Percentiles rank a stretch among this genome's conserved stretches.
These are phyloP conservation scores for Abrostola triplasia DNA, from an alignment of 2,888 invertebrate species.

Conservation along the genomic window DNA sequence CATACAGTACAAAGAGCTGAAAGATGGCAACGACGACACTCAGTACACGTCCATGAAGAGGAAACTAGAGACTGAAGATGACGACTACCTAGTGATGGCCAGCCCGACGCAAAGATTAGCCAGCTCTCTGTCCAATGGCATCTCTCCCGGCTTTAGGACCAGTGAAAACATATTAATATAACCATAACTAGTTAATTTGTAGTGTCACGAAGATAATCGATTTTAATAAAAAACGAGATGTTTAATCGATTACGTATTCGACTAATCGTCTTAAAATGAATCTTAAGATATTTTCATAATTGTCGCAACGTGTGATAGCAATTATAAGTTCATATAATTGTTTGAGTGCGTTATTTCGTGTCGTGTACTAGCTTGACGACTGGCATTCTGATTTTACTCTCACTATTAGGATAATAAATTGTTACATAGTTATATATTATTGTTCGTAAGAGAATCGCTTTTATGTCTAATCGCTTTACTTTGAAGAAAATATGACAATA, in stretches of 20 bases:
- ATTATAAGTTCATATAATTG: too few species aligned
- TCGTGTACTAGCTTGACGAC: slow-evolving; percentile 1
- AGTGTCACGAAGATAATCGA: not conserved
- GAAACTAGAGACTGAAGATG: slow-evolving; percentile 80
- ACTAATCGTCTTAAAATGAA: too few species aligned
- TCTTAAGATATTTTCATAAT: too few species aligned
- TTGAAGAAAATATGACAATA: not conserved
- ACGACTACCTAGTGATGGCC: slow-evolving; percentile 77
- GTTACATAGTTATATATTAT: slow-evolving; percentile 5
- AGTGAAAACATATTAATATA: slow-evolving; percentile 72
- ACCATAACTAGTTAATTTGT: slow-evolving; percentile 6
- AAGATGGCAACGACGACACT: slow-evolving; percentile 75
- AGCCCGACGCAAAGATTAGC: slow-evolving; percentile 74
- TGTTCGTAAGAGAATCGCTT: not conserved
- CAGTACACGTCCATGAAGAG: slow-evolving; percentile 78
- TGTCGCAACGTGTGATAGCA: too few species aligned
- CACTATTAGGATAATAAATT: slow-evolving; percentile 6
- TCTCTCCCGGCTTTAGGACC: slow-evolving; percentile 81
- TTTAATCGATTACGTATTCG: too few species aligned
- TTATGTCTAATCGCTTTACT: not conserved
- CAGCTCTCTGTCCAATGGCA: slow-evolving; percentile 73
- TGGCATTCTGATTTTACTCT: slow-evolving; percentile 14
- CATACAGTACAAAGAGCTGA: slow-evolving; percentile 85
- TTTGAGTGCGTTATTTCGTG: not conserved
- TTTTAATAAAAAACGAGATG: not conserved